phyloP scores from a whole-genome alignment of 2,888 invertebrate species.

The Apotomis betuletana region DNA sequence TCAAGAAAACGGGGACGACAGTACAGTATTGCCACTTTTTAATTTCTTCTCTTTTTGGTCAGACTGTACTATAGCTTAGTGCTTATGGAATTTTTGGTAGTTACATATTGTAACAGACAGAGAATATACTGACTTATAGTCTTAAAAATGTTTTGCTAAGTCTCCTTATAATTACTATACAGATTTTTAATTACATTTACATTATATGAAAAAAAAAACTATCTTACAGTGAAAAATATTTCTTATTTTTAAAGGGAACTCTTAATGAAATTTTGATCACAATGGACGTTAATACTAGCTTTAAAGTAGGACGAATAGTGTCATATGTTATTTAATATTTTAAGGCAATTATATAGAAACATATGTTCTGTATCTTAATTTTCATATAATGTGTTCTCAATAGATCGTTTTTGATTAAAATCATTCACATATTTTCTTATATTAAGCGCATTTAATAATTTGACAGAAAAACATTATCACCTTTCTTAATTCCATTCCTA shows the following conservation, averaged over 20 bases:
- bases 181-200: neutral
- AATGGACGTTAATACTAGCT: constrained; percentile 12
- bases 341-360: neutral
- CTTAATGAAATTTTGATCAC: constrained; percentile 25
- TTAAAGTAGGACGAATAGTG: constrained; percentile 14
- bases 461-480: neutral
- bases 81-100: too few species aligned
- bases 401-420: too few species aligned
- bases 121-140: neutral
- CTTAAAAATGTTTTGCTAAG: neutral
- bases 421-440: neutral
- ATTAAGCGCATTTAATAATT: neutral
- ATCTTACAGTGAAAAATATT: neutral
- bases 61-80: too few species aligned
- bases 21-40: too few species aligned
- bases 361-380: neutral
- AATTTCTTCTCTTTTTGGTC: too few species aligned
- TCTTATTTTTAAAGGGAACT: constrained; percentile 3
- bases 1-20: too few species aligned
- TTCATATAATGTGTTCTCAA: too few species aligned
- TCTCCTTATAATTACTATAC: neutral
- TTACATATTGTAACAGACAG: too few species aligned
- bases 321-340: constrained; percentile 7
- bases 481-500: neutral
- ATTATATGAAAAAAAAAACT: neutral